Base-by-base conservation (phyloP, 2,113 vertebrate species). In the Oncorhynchus keta region DNA sequence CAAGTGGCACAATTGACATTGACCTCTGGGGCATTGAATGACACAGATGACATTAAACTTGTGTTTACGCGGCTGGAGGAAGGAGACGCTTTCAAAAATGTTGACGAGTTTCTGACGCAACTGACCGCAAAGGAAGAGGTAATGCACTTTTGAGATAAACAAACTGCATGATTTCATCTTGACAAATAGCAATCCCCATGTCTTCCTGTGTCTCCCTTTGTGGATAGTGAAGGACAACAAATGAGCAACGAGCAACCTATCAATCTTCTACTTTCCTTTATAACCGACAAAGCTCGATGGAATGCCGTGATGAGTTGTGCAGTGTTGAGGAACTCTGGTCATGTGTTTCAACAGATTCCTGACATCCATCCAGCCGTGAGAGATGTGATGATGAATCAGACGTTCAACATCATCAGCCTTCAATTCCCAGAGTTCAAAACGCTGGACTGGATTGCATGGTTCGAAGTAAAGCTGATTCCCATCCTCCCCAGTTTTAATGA, bases 21-120 rank as follows among this genome's bases (percentile, higher is more conserved):
- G 76, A 77, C 4, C 61, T 78, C 76, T 5, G 76, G 76, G 71
- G 70, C 76, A 18, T 28, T 78, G 70, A 68, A 78, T 49, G 70
- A 78, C 62, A 72, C 76, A 22, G 49, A 30, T 24, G 14, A 67
- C 28, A 78, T 78, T 39, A 35, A 22, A 12, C 20, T 22, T 51
- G 76, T 82, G 30, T 78, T 82, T 32, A 13, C 30, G 49, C 76
- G 51, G 13, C 72, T 82, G 4, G 73, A 78, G 11, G 3, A 32
- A 20, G 80, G 69, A 20, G 26, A 72, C 62, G 59, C 76, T 72
- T 57, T 78, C 16, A 26, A 67, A 28, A 78, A 78, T 20, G 57
- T 73, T 9, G 61, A 72, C 7, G 61, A 67, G 70, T 78, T 72
- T 62, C 70, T 78, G 59, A 73, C 70, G 14, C 16, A 32, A 24